A percentile compares a stretch with the other conserved stretches of the same genome.
Evolutionary conservation across 2,888 invertebrate genomes (phyloP).

Genomic region (Caenorhabditis drosophilae): DNA sequence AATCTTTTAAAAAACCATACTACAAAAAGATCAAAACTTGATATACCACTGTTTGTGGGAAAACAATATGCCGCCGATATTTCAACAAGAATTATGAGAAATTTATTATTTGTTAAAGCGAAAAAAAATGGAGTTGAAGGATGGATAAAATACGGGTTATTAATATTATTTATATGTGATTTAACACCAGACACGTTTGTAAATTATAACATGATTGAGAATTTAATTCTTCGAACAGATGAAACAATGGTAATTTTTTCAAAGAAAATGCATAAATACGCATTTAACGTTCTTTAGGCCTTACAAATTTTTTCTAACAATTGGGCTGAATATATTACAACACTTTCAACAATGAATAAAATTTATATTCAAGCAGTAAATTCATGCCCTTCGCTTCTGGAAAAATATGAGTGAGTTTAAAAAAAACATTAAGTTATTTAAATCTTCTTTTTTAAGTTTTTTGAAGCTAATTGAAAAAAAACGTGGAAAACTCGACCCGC

Average conservation of each 20-base stretch:
- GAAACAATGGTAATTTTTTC: not conserved
- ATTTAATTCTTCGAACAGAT: constrained; percentile 10
- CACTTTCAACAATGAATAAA: not conserved
- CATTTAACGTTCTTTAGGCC: too few species aligned
- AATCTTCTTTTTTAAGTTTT: too few species aligned
- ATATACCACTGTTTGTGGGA: too few species aligned
- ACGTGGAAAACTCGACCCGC: too few species aligned
- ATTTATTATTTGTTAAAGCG: constrained; percentile 5
- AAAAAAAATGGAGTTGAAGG: constrained; percentile 7
- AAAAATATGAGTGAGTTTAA: not conserved
- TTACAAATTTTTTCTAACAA: not conserved
- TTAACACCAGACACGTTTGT: constrained; percentile 10
- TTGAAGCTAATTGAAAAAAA: too few species aligned
- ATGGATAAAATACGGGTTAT: constrained; percentile 18
- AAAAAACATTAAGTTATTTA: too few species aligned
- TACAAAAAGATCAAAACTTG: not conserved
- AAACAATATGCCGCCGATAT: constrained; percentile 6
- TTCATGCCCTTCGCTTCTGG: not conserved
- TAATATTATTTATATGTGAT: constrained; percentile 8
- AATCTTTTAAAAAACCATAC: not conserved
- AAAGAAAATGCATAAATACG: not conserved
- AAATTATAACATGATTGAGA: constrained; percentile 16
- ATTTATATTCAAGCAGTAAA: not conserved
- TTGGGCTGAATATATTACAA: not conserved
- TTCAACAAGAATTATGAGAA: constrained; percentile 1